These are phyloP conservation scores for Amphiprion percula DNA, from an alignment of 2,113 vertebrate species.

Conservation along the genomic window DNA sequence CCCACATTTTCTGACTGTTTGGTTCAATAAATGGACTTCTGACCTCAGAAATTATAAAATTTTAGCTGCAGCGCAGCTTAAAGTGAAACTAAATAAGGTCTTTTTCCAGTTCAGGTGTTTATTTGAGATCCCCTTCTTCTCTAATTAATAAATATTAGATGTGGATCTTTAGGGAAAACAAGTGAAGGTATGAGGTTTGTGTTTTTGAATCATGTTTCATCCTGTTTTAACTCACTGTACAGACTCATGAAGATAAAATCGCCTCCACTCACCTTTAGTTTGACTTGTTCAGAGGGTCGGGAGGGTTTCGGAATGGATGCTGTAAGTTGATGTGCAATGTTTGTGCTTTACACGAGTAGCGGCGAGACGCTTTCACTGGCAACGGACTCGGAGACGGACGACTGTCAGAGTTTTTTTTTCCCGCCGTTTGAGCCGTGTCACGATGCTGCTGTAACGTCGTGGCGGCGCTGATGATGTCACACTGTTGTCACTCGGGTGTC, in stretches of 20 bases:
- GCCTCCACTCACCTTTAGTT: slow-evolving; percentile 17
- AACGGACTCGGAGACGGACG: slow-evolving; percentile 47
- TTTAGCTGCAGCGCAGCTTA: no score
- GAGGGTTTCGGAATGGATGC: slow-evolving; percentile 26
- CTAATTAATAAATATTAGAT: no score
- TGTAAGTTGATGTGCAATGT: slow-evolving; percentile 71
- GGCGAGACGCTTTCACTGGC: slow-evolving; percentile 59
- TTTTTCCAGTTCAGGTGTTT: no score
- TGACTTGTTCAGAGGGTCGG: slow-evolving; percentile 9
- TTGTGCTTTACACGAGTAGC: slow-evolving; percentile 61
- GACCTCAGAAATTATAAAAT: no score
- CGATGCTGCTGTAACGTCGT: slow-evolving; percentile 58
- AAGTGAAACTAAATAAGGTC: no score
- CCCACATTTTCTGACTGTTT: no score
- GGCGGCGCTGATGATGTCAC: slow-evolving; percentile 73
- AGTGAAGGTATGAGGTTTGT: no score
- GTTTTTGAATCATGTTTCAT: background rate
- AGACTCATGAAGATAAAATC: background rate
- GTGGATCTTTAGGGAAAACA: no score
- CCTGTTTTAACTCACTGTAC: slow-evolving; percentile 20
- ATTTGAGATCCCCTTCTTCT: no score
- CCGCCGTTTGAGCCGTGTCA: slow-evolving; percentile 59
- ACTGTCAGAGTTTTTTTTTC: slow-evolving; percentile 30
- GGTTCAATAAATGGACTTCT: no score
- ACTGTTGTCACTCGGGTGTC: slow-evolving; percentile 38